Evolutionary conservation across 2,888 invertebrate species (phyloP).

Genomic region (Bugulina stolonifera): DNA sequence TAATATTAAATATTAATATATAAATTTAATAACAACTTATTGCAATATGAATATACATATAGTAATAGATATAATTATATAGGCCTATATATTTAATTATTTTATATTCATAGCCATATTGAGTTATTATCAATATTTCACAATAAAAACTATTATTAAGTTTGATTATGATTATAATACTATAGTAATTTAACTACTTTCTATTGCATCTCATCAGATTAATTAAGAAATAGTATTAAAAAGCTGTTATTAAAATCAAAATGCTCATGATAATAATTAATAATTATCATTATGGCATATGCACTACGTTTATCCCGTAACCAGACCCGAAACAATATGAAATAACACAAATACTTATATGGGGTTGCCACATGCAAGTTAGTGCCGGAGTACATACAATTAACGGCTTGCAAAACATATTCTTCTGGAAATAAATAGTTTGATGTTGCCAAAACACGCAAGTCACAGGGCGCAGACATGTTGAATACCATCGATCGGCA

Average conservation of each 20-base stretch:
- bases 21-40: neutral
- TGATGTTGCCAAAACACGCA: neutral
- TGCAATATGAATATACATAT: neutral
- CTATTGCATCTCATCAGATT: no score
- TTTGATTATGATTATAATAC: no score
- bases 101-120: neutral
- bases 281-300: no score
- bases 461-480: conserved; percentile 23
- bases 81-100: neutral
- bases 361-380: no score
- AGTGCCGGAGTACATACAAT: no score
- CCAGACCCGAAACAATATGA: no score
- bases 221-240: no score
- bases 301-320: no score
- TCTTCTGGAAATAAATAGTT: conserved; percentile 2
- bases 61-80: neutral
- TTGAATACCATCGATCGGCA: conserved; percentile 3
- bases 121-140: neutral
- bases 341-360: no score
- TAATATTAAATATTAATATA: neutral
- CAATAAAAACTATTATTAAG: neutral
- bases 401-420: conserved; percentile 6
- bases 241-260: no score
- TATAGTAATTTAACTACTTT: no score
- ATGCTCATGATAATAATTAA: no score